phyloP scores from a whole-genome alignment of 2,888 invertebrate genomes.

The Ephialtes manifestator region DNA sequence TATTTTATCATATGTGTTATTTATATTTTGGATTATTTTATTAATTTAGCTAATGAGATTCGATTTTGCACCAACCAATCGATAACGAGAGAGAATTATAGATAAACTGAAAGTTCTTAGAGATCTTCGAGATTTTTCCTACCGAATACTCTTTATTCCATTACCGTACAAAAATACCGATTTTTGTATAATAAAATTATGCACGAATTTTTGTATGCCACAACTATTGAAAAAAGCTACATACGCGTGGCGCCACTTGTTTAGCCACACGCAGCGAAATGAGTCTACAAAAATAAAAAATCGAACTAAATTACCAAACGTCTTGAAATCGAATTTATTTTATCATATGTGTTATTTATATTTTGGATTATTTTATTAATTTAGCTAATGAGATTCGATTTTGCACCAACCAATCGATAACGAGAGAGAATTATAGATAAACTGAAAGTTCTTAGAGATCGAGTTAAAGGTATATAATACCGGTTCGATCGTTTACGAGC shows the following conservation, averaged over 20 bases:
- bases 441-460: background rate
- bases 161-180: too few relatives aligned
- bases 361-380: background rate
- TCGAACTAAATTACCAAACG: too few relatives aligned
- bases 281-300: background rate
- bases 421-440: conserved; percentile 2
- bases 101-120: background rate
- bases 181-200: too few relatives aligned
- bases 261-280: too few relatives aligned
- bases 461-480: conserved; percentile 16
- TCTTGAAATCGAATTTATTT: background rate
- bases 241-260: too few relatives aligned
- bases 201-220: too few relatives aligned
- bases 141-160: too few relatives aligned
- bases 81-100: background rate
- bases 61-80: background rate
- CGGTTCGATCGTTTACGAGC: conserved; percentile 26
- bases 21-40: background rate
- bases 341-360: background rate
- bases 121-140: too few relatives aligned
- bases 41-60: background rate
- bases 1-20: background rate
- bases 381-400: background rate
- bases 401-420: background rate
- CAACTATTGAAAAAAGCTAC: too few relatives aligned